Percentiles rank a stretch among this genome's conserved stretches.
phyloP scores from a whole-genome alignment of 2,797 vertebrate species.

The Acanthis flammea region DNA sequence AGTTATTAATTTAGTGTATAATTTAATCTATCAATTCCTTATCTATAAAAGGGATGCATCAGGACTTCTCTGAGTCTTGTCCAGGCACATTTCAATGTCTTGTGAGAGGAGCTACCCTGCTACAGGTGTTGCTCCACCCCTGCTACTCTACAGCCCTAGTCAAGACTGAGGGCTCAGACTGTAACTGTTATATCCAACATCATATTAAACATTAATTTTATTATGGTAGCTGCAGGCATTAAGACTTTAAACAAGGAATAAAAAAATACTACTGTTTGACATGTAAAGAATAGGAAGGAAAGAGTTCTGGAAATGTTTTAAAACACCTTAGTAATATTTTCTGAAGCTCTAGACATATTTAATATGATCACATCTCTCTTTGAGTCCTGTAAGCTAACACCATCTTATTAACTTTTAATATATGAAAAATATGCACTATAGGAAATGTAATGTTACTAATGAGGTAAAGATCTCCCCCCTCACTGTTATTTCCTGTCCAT shows the following conservation, averaged over 20 bases:
- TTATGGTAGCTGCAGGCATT: not conserved
- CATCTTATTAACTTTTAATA: slow-evolving; percentile 66
- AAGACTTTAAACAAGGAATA: slow-evolving; percentile 7
- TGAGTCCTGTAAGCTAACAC: slow-evolving; percentile 6
- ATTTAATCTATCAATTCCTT: slow-evolving; percentile 23
- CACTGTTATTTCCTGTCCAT: slow-evolving; percentile 60
- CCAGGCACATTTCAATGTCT: not conserved
- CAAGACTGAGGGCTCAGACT: not conserved
- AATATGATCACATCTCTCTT: not conserved
- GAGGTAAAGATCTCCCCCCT: slow-evolving; percentile 41
- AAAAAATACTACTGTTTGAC: not conserved
- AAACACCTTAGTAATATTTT: not conserved
- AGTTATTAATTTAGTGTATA: not conserved
- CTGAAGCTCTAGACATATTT: not conserved
- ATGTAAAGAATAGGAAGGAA: not conserved
- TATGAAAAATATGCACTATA: slow-evolving; percentile 47
- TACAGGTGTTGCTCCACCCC: not conserved
- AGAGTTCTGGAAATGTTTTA: not conserved
- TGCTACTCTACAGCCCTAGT: not conserved
- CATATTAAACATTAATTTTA: not conserved
- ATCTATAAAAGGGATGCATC: slow-evolving; percentile 7
- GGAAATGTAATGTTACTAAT: slow-evolving; percentile 48
- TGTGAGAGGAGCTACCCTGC: not conserved
- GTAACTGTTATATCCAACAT: not conserved
- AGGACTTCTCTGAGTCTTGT: not conserved